phyloP scores from a whole-genome alignment of 2,113 vertebrate species.

The Oreotrochilus melanogaster region DNA sequence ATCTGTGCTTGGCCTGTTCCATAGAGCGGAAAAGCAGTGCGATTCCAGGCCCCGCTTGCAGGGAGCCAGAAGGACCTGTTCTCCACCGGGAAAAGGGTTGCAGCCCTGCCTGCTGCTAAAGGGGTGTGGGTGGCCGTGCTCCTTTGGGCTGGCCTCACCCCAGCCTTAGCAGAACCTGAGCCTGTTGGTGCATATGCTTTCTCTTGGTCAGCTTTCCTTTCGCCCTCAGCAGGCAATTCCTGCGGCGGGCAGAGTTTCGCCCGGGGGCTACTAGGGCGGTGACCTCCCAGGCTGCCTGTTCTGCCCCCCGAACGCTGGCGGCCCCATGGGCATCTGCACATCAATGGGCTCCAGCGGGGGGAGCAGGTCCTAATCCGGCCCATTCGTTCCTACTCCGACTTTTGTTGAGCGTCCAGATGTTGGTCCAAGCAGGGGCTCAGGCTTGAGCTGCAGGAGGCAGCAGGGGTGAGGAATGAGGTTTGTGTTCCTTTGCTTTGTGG shows the following conservation, averaged over 20 bases:
- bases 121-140: background rate
- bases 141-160: background rate
- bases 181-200: background rate
- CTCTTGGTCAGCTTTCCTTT: background rate
- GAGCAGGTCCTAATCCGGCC: conserved; percentile 32
- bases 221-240: accelerated
- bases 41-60: accelerated
- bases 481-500: background rate
- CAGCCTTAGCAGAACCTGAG: background rate
- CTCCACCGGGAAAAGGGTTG: background rate
- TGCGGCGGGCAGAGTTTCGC: background rate
- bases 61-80: background rate
- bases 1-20: background rate
- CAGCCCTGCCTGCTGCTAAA: accelerated
- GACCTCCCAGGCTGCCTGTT: background rate
- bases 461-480: background rate
- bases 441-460: background rate
- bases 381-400: background rate
- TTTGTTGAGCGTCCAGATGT: conserved; percentile 51
- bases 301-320: background rate
- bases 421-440: background rate
- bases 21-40: accelerated
- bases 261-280: background rate
- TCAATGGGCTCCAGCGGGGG: conserved; percentile 28
- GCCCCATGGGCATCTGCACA: conserved; percentile 58